Base-by-base conservation (phyloP, 2,113 vertebrate genomes). In the Pionites leucogaster region DNA sequence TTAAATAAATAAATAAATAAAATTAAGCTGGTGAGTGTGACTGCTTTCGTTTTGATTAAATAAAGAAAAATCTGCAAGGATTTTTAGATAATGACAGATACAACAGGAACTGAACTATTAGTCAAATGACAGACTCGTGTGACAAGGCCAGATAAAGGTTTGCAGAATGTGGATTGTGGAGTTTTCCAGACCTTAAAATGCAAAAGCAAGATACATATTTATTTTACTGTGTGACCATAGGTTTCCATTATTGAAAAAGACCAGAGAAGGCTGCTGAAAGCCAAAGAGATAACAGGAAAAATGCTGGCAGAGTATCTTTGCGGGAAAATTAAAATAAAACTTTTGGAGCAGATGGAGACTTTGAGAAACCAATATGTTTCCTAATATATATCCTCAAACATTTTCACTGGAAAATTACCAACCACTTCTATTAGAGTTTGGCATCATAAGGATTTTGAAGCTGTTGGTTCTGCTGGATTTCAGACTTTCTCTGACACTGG, bases 331-430 rank as follows among this genome's bases (percentile, higher is more conserved):
- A 55, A 89, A 92, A 88, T 72, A 77, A 90, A 53, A 70, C 39
- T 86, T 93, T 65, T 90, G 37, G 53, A 95, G 6, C 86, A 93
- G 53, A 96, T 53, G 63, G 46, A 90, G 42, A 74, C 53, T 82
- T 55, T 62, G 23, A 80, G 53, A 96, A 95, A 81, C 37, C 60
- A 80, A 13, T 83, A 82, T 67, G 46, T 83, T 70, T 71, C 42
- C 46, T 94, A 88, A 94, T 70, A 83, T 37, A 88, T 63, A 86
- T 81, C 41, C 41, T 88, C 64, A 86, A 88, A 94, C 76, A 83
- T 93, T 86, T 95, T 93, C 55, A 70, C 50, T 96, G 94, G 88
- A 94, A 93, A 92, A 67, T 75, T 92, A 64, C 83, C 88, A 94
- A 62, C 15, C 0, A 33, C 23, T 90, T 85, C 42, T 90, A 52